These are phyloP conservation scores for Leptopilina syphax DNA, from an alignment of 2,888 invertebrate species.

Conservation along the genomic window DNA sequence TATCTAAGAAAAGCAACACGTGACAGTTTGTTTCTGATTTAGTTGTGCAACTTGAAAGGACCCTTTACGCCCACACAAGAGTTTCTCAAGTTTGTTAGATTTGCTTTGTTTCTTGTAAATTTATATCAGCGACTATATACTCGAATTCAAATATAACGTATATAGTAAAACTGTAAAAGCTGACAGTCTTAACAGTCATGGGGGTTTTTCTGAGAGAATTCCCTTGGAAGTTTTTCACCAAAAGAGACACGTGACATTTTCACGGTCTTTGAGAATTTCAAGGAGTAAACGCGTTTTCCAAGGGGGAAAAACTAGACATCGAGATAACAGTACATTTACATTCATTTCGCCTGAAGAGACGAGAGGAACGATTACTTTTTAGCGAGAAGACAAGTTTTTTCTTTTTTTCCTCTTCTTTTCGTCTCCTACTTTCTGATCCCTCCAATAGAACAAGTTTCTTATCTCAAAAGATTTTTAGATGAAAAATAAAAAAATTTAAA, in stretches of 20 bases:
- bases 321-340: constrained; percentile 33
- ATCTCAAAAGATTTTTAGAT: no score
- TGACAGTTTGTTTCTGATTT: not conserved
- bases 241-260: not conserved
- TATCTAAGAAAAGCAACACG: no score
- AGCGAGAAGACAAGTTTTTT: constrained; percentile 11
- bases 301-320: not conserved
- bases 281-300: not conserved
- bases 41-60: not conserved
- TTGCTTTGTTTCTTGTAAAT: constrained; percentile 8
- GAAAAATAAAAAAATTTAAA: no score
- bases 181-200: constrained; percentile 9
- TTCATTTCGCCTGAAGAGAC: constrained; percentile 19
- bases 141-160: constrained; percentile 5
- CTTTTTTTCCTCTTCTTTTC: not conserved
- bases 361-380: constrained; percentile 18
- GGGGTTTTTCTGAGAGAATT: constrained; percentile 6
- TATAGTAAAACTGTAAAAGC: not conserved
- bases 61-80: no score
- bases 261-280: not conserved
- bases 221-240: constrained; percentile 24
- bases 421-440: not conserved
- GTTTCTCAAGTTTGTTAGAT: not conserved
- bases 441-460: no score
- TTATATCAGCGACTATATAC: constrained; percentile 15